These are phyloP conservation scores for Heteromormyrus szaboi DNA, from an alignment of 2,797 vertebrate genomes.

Conservation along the genomic window DNA sequence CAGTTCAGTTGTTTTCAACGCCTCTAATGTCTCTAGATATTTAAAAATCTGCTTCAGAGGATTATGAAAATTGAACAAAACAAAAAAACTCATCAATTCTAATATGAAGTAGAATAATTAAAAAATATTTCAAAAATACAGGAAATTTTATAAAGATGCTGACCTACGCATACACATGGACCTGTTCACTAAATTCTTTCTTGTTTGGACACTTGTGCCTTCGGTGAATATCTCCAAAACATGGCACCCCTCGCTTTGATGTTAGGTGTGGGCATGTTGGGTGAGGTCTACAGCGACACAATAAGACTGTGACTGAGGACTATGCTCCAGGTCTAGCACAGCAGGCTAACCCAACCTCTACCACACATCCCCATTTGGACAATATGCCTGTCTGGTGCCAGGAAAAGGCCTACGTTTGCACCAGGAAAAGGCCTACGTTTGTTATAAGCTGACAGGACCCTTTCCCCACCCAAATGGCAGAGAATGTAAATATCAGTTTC, in stretches of 20 bases:
- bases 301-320: not conserved
- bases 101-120: not conserved
- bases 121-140: not conserved
- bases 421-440: not conserved
- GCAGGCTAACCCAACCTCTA: not conserved
- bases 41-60: not conserved
- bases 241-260: not conserved
- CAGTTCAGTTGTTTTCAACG: not conserved
- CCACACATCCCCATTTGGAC: not conserved
- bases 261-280: not conserved
- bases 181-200: not conserved
- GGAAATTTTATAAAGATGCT: not conserved
- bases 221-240: not conserved
- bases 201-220: not conserved
- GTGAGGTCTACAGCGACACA: not conserved
- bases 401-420: not conserved
- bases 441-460: not conserved
- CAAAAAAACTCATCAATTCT: not conserved
- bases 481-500: not conserved
- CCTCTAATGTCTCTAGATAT: not conserved
- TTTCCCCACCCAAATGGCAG: not conserved
- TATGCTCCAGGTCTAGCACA: not conserved
- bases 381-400: not conserved
- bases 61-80: not conserved
- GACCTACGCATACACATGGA: not conserved